Evolutionary conservation across 2,113 vertebrate genomes (phyloP), one percentile per base, ranked within the genome.

Genomic region (Pundamilia nyererei): DNA sequence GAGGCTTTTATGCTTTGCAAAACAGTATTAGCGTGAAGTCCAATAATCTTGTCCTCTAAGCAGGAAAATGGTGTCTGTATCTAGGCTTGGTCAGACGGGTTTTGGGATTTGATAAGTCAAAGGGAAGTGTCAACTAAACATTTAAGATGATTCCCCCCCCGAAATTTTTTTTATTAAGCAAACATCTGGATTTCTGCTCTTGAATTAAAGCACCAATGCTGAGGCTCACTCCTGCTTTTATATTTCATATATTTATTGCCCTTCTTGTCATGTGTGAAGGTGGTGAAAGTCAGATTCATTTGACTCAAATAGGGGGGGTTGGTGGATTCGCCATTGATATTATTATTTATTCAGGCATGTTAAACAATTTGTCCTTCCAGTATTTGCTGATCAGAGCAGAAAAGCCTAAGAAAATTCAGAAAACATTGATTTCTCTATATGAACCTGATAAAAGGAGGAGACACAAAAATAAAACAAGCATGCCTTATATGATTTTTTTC

Each of bases 1-100:
- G 97, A 97, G 97, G 97, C 97, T 98, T 99, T 99, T 98, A 98
- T 99, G 98, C 98, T 99, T 98, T 99, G 98, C 98, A 98, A 99
- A 98, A 98, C 97, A 98, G 97, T 98, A 97, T 99, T 98, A 99
- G 98, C 96, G 97, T 97, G 98, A 97, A 98, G 95, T 95, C 93
- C 92, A 95, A 96, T 96, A 96, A 95, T 95, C 95, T 95, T 92
- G 94, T 95, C 91, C 90, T 92, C 89, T 93, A 91, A 96, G 91
- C 91, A 93, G 92, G 91, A 92, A 93, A 94, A 94, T 91, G 80
- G 94, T 93, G 89, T 92, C 92, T 91, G 86, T 85, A 77, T 89
- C 80, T 70, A 54, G 75, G 89, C 86, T 89, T 53, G 75, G 90
- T 89, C 62, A 87, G 84, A 29, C 72, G 89, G 89, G 83, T 95